phyloP scores from a whole-genome alignment of 2,888 invertebrate species.

The Orchestes rusci region DNA sequence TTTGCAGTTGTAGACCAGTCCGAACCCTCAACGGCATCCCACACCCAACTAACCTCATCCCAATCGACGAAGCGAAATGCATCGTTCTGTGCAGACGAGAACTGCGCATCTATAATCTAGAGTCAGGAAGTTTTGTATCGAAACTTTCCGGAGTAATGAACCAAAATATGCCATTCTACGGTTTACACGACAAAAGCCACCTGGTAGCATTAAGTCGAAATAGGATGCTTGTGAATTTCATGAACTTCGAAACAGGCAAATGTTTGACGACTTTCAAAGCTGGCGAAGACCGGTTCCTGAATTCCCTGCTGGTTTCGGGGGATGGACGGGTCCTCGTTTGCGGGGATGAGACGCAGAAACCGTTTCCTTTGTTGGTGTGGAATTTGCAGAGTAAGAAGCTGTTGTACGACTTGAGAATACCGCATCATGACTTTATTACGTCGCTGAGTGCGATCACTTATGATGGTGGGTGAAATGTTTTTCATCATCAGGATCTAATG shows the following conservation, averaged over 20 bases:
- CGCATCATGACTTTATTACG: slow-evolving; percentile 83
- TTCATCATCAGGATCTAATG: too few relatives aligned
- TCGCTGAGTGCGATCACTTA: slow-evolving; percentile 76
- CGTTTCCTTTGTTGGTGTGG: slow-evolving; percentile 85
- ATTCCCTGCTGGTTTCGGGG: slow-evolving; percentile 78
- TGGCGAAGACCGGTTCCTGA: slow-evolving; percentile 83
- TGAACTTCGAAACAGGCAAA: slow-evolving; percentile 69
- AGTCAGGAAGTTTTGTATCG: slow-evolving; percentile 64
- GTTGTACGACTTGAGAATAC: slow-evolving; percentile 79
- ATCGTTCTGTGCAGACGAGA: slow-evolving; percentile 78
- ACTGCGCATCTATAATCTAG: slow-evolving; percentile 70
- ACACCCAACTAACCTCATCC: slow-evolving; percentile 70
- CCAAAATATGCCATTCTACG: slow-evolving; percentile 88
- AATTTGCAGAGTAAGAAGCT: slow-evolving; percentile 76
- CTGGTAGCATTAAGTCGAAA: slow-evolving; percentile 77
- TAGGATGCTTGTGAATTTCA: slow-evolving; percentile 83
- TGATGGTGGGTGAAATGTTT: too few relatives aligned
- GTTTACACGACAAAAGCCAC: slow-evolving; percentile 72
- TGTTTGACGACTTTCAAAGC: slow-evolving; percentile 83
- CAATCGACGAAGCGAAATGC: slow-evolving; percentile 68
- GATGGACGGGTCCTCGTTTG: slow-evolving; percentile 84
- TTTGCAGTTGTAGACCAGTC: slow-evolving; percentile 52
- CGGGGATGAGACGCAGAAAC: slow-evolving; percentile 88
- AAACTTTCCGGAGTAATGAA: slow-evolving; percentile 84
- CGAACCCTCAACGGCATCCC: slow-evolving; percentile 65